Evolutionary conservation across 2,113 vertebrate species (phyloP).

Genomic region (Neolamprologus modestus): DNA sequence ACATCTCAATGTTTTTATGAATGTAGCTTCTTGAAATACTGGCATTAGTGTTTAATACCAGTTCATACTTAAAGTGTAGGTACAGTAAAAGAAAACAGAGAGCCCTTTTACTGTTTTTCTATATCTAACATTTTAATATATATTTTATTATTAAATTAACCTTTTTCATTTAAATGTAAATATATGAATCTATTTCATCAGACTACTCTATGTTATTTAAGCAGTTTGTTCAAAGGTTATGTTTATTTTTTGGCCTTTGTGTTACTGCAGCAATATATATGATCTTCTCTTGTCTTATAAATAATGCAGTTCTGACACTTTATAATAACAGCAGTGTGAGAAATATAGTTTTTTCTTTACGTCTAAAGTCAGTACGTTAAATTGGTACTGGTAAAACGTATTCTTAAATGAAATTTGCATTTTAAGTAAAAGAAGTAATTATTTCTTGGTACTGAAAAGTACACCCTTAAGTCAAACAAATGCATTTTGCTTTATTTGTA

Average conservation of each 20-base stretch:
- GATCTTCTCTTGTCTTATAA: not conserved
- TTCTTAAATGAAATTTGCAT: not conserved
- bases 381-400: not conserved
- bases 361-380: not conserved
- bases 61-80: not conserved
- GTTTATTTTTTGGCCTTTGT: not conserved
- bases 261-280: not conserved
- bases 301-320: not conserved
- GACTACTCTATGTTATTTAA: not conserved
- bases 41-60: not conserved
- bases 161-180: not conserved
- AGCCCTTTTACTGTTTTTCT: not conserved
- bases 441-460: not conserved
- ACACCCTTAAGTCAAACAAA: not conserved
- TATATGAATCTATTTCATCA: not conserved
- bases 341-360: not conserved
- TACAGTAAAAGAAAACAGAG: not conserved
- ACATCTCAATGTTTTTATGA: not conserved
- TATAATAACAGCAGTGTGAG: fast-evolving
- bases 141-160: not conserved
- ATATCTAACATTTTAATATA: not conserved
- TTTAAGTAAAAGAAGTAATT: not conserved
- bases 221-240: not conserved
- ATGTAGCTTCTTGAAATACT: not conserved
- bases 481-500: not conserved